Conservation (phyloP, 2,797 vertebrate genomes). For the Coregonus ussuriensis region DNA sequence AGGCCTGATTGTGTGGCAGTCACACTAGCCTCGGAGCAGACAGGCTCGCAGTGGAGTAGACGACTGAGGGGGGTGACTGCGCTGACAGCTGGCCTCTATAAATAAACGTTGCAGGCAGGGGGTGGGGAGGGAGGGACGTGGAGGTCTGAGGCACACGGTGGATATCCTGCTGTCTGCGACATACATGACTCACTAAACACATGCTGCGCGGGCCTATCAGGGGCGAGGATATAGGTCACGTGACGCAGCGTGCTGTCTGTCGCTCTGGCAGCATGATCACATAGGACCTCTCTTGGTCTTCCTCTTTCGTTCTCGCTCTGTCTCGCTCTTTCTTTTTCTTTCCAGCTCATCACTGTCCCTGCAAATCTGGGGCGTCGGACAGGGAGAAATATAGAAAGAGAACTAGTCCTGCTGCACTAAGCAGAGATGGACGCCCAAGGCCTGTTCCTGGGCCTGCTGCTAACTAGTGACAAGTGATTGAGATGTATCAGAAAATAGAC, state of each 20-base stretch:
- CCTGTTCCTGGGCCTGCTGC: background rate
- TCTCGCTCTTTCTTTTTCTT: slow-evolving; percentile 9
- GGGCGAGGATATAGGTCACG: slow-evolving; percentile 16
- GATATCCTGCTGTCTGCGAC: slow-evolving; percentile 25
- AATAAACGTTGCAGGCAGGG: slow-evolving; percentile 62
- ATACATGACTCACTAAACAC: slow-evolving; percentile 39
- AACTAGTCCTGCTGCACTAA: background rate
- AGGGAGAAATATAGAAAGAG: background rate
- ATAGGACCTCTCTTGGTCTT: slow-evolving; percentile 1
- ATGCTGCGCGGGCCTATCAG: slow-evolving; percentile 46
- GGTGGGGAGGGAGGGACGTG: slow-evolving; percentile 20
- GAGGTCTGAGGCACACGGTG: slow-evolving; percentile 36
- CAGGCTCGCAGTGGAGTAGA: slow-evolving; percentile 4
- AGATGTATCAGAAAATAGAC: slow-evolving; percentile 61
- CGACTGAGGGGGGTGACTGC: slow-evolving; percentile 35
- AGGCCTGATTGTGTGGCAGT: slow-evolving; percentile 21
- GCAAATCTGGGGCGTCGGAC: background rate
- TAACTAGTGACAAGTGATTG: slow-evolving; percentile 49
- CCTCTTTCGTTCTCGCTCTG: slow-evolving; percentile 2
- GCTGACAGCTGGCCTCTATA: slow-evolving; percentile 74
- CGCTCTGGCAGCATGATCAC: slow-evolving; percentile 17
- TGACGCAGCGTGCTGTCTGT: slow-evolving; percentile 14
- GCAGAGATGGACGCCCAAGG: background rate
- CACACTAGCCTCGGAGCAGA: slow-evolving; percentile 10
- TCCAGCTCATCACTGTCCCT: background rate